Evolutionary conservation across 92 coral and sea anemone species (phyloP).

Genomic region (Metridium senile): DNA sequence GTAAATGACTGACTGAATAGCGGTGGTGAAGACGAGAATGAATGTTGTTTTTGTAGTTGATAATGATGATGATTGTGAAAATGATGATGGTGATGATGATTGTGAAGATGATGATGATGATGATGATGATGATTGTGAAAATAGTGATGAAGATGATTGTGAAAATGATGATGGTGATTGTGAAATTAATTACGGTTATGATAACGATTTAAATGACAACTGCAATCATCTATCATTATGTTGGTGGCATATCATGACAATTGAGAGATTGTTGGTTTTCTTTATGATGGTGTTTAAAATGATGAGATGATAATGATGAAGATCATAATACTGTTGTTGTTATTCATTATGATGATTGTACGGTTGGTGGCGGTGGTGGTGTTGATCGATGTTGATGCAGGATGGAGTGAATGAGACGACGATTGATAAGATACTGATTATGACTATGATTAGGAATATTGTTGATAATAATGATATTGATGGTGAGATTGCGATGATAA

Average conservation of each 20-base stretch:
- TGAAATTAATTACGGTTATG: background rate
- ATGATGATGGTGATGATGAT: background rate
- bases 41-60: background rate
- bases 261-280: too few relatives aligned
- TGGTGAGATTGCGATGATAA: background rate
- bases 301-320: too few relatives aligned
- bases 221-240: too few relatives aligned
- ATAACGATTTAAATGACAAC: background rate
- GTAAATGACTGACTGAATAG: background rate
- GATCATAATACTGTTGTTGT: too few relatives aligned
- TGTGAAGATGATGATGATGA: slow-evolving; percentile 2
- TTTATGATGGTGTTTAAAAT: too few relatives aligned
- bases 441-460: background rate
- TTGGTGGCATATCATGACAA: too few relatives aligned
- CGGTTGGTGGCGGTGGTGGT: too few relatives aligned
- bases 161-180: background rate
- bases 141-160: background rate
- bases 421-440: background rate
- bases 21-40: background rate
- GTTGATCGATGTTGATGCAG: too few relatives aligned
- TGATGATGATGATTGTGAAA: background rate
- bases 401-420: background rate
- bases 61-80: background rate
- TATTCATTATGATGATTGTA: too few relatives aligned
- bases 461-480: background rate